Evolutionary conservation across 1,140 invertebrate genomes (phyloP).

Genomic region (Maniola jurtina): DNA sequence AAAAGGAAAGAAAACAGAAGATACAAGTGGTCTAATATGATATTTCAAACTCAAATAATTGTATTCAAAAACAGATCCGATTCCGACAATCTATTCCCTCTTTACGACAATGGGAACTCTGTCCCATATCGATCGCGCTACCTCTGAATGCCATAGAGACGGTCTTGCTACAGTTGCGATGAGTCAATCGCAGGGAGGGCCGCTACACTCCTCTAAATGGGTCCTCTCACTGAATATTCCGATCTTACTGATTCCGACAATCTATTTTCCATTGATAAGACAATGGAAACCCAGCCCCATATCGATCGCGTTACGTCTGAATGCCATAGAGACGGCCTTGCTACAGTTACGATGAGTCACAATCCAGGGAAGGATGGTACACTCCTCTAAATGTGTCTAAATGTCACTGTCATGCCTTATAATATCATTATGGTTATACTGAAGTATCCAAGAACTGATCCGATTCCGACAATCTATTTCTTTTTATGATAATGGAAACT

Average conservation of each 20-base stretch:
- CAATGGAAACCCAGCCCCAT: constrained; percentile 7
- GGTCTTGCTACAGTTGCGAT: background rate
- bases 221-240: too few species aligned
- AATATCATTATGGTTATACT: too few species aligned
- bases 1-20: too few species aligned
- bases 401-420: constrained; percentile 1
- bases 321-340: constrained; percentile 15
- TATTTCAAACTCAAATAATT: too few species aligned
- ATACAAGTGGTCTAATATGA: too few species aligned
- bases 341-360: constrained; percentile 8
- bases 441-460: too few species aligned
- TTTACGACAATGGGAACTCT: background rate
- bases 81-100: background rate
- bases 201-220: background rate
- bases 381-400: constrained; percentile 7
- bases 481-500: background rate
- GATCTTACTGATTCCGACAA: too few species aligned
- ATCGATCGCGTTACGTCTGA: background rate
- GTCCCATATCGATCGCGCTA: background rate
- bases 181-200: background rate
- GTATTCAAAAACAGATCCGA: too few species aligned
- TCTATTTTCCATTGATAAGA: background rate
- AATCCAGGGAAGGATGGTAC: background rate
- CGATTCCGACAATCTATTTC: too few species aligned
- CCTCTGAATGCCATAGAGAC: background rate